phyloP scores from a whole-genome alignment of 1,140 invertebrate genomes.

The Drosophila tsacasi region DNA sequence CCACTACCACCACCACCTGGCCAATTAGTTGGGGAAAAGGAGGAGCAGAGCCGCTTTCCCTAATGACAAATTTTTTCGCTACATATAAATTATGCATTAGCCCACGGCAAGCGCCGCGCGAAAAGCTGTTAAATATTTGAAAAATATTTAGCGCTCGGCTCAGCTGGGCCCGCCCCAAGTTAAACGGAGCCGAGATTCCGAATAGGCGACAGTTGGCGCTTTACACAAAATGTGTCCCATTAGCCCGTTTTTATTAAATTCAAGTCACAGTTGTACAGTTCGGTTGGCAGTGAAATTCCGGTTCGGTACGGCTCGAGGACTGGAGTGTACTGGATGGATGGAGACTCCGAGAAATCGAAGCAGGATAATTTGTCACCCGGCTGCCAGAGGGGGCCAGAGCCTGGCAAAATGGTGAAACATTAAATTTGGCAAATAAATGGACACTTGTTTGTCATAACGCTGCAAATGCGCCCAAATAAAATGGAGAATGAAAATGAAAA shows the following conservation, averaged over 20 bases:
- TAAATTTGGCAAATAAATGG: slow-evolving; percentile 84
- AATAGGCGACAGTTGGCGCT: slow-evolving; percentile 41
- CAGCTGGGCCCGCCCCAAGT: slow-evolving; percentile 41
- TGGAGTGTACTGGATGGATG: slow-evolving; percentile 29
- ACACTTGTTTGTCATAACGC: slow-evolving; percentile 84
- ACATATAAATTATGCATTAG: slow-evolving; percentile 79
- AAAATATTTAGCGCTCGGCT: slow-evolving; percentile 66
- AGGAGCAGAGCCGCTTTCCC: slow-evolving; percentile 46
- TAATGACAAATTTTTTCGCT: slow-evolving; percentile 77
- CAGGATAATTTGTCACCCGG: slow-evolving; percentile 79
- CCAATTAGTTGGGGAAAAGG: slow-evolving; percentile 61
- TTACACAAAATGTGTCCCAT: slow-evolving; percentile 69
- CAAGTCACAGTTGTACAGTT: slow-evolving; percentile 73
- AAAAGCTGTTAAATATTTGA: slow-evolving; percentile 75
- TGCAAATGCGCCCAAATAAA: slow-evolving; percentile 80
- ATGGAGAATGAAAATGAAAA: slow-evolving; percentile 64
- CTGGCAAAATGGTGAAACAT: slow-evolving; percentile 75
- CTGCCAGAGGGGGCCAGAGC: slow-evolving; percentile 8
- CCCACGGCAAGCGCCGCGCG: slow-evolving; percentile 23
- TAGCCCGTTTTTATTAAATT: slow-evolving; percentile 77
- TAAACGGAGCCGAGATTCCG: slow-evolving; percentile 28
- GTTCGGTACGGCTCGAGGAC: neutral
- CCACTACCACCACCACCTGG: slow-evolving; percentile 56
- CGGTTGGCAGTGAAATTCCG: slow-evolving; percentile 8
- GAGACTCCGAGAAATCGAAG: slow-evolving; percentile 74